Base-by-base conservation (phyloP, 2,113 vertebrate species). In the Ammodytes dubius region DNA sequence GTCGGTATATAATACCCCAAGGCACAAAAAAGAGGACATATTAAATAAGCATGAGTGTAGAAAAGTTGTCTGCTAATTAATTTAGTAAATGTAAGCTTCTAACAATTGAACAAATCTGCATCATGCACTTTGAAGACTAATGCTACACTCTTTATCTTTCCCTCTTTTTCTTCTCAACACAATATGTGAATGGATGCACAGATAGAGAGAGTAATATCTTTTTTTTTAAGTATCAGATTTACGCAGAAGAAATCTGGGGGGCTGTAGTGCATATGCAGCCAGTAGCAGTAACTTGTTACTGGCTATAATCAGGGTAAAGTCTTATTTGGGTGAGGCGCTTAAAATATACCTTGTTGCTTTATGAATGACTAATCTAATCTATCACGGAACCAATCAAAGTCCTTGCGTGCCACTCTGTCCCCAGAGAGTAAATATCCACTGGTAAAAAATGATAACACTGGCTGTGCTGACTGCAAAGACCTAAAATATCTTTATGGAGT, bases 241-340 rank as follows among this genome's bases (percentile, higher is more conserved):
- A 2, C 7, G 3, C 2, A 10, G 40, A 54, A 42, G 42, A 56
- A 49, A 35, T 19, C 39, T 50, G 4, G 9, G n/a, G 59, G 70
- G 37, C 12, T 49, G 27, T 49, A 42, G 50, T 71, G 19, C 27
- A 57, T 46, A 19, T 50, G 45, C 53, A 65, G 27, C 27, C 39
- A 64, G 10, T 27, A 27, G 27, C 27, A 49, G 39, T 13, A 57
- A 42, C 54, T 49, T 46, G 5, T 43, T n/a, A 4, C 37, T 60
- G 67, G 39, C 39, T n/a, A 5, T n/a, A 67, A 10, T 17, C 9
- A 37, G 87, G 71, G 56, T 72, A 80, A 85, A 70, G 73, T 83
- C 70, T 64, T 37, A 40, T 13, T 27, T 52, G 19, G 53, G 66
- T 15, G 60, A 56, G 40, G 54, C 50, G 66, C 50, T 82, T 73